Evolutionary conservation across 2,113 vertebrate species (phyloP).

Genomic region (Orthonyx spaldingii): DNA sequence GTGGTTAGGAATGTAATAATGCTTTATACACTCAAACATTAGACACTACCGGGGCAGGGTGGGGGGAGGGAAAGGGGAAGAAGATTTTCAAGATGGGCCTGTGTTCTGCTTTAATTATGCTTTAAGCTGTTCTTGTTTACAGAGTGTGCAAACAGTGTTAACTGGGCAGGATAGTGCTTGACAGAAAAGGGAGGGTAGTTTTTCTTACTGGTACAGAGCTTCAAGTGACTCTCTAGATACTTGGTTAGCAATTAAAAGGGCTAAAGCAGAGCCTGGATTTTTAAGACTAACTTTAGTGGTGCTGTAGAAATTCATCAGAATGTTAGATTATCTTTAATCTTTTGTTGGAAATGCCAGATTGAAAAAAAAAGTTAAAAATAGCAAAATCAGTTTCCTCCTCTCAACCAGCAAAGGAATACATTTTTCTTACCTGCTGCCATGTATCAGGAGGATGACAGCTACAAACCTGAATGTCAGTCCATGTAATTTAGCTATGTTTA

Average conservation of each 20-base stretch:
- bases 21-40: conserved; percentile 68
- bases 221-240: conserved; percentile 47
- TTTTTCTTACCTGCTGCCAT: conserved; percentile 46
- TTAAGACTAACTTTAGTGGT: conserved; percentile 59
- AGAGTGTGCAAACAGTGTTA: conserved; percentile 68
- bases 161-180: conserved; percentile 41
- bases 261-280: conserved; percentile 62
- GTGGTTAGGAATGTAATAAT: conserved; percentile 65
- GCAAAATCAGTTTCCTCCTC: conserved; percentile 13
- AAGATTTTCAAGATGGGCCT: conserved; percentile 58
- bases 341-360: conserved; percentile 11
- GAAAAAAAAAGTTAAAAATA: background rate
- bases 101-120: conserved; percentile 69
- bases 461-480: conserved; percentile 56
- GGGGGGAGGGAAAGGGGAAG: conserved; percentile 4
- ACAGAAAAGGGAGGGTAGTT: conserved; percentile 26
- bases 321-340: conserved; percentile 24
- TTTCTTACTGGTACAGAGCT: conserved; percentile 62
- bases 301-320: conserved; percentile 63
- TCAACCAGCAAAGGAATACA: conserved; percentile 10
- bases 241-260: conserved; percentile 51
- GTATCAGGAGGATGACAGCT: conserved; percentile 32
- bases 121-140: conserved; percentile 73
- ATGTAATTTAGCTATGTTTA: background rate
- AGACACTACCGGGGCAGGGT: conserved; percentile 18